Percentiles rank a stretch among this genome's conserved stretches.
Conservation (phyloP, 53 echinoderm and acorn worm genomes). For the Antedon mediterranea region DNA sequence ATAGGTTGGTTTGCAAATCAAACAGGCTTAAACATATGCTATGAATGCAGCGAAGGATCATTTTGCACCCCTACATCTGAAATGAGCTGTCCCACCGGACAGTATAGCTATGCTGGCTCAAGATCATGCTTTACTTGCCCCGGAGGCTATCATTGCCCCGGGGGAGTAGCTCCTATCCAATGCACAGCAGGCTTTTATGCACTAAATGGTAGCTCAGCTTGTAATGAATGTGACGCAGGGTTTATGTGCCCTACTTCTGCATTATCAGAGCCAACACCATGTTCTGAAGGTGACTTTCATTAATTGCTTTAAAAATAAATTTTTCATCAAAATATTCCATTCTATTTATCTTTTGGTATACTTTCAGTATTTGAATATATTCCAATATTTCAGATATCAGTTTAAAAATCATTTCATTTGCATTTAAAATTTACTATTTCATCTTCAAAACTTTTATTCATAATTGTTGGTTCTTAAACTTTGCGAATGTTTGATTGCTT, state of each 20-base stretch:
- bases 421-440: too few species aligned
- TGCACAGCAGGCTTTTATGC: slow-evolving; percentile 5
- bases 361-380: too few species aligned
- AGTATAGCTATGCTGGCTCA: slow-evolving; percentile 1
- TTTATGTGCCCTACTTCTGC: slow-evolving; percentile 2
- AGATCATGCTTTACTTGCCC: neutral
- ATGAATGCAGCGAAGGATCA: slow-evolving; percentile 2
- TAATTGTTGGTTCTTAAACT: neutral
- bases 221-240: neutral
- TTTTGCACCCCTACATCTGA: neutral
- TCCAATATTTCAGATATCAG: too few species aligned
- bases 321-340: too few species aligned
- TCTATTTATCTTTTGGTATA: too few species aligned
- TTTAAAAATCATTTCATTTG: too few species aligned
- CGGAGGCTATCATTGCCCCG: neutral
- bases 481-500: neutral
- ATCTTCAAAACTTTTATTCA: too few species aligned
- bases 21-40: neutral
- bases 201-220: slow-evolving; percentile 1
- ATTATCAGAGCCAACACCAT: neutral
- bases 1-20: slow-evolving; percentile 4
- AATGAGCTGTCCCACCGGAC: neutral
- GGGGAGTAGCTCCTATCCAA: neutral
- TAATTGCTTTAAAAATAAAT: neutral
- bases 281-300: slow-evolving; percentile 4